These are phyloP conservation scores for Agrilus biguttatus DNA, from an alignment of 2,888 invertebrate genomes.

Conservation along the genomic window DNA sequence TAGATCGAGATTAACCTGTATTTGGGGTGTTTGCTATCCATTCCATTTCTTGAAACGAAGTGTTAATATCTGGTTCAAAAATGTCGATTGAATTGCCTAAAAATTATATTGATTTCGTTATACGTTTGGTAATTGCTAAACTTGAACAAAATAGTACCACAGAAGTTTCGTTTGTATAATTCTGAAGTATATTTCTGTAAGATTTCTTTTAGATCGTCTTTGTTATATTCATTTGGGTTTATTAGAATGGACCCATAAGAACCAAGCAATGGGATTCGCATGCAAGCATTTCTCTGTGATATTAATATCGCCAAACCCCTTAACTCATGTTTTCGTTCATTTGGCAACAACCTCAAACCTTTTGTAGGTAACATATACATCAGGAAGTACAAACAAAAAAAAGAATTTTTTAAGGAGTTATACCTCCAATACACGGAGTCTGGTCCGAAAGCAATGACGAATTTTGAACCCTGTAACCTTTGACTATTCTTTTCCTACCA, in stretches of 20 bases:
- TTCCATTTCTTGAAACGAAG: slow-evolving; percentile 18
- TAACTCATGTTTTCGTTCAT: slow-evolving; percentile 21
- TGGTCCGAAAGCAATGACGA: slow-evolving; percentile 15
- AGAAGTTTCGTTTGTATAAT: slow-evolving; percentile 14
- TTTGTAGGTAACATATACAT: neutral
- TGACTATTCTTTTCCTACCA: slow-evolving; percentile 19
- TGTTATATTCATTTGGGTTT: slow-evolving; percentile 16
- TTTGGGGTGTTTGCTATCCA: slow-evolving; percentile 13
- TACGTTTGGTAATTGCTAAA: neutral
- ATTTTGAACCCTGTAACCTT: slow-evolving; percentile 25
- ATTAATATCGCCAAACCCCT: slow-evolving; percentile 23
- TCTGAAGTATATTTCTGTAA: slow-evolving; percentile 17
- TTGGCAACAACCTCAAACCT: slow-evolving; percentile 20
- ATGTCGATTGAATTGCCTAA: slow-evolving; percentile 18
- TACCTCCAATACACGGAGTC: slow-evolving; percentile 21
- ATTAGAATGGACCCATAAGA: slow-evolving; percentile 25
- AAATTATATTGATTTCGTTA: slow-evolving; percentile 10
- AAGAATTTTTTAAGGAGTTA: neutral
- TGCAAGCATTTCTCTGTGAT: slow-evolving; percentile 22
- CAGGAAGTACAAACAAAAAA: neutral
- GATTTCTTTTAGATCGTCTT: slow-evolving; percentile 19
- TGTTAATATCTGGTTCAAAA: slow-evolving; percentile 24
- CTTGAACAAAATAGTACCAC: slow-evolving; percentile 8
- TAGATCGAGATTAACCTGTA: neutral
- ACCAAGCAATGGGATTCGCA: slow-evolving; percentile 23